Evolutionary conservation across 2,113 vertebrate genomes (phyloP).

Genomic region (Tichodroma muraria): DNA sequence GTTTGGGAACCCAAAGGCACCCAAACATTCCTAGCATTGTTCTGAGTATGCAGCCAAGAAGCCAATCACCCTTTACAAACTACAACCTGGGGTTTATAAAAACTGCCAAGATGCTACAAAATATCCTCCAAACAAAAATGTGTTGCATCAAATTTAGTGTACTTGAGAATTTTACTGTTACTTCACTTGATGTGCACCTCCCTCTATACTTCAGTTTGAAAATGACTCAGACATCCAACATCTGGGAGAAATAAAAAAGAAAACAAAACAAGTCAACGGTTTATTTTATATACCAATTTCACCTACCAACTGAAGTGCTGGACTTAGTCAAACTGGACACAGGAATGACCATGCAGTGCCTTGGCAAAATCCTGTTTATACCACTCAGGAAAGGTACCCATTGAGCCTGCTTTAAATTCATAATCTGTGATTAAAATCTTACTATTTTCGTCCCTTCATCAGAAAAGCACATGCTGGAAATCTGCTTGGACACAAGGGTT

Average conservation of each 20-base stretch:
- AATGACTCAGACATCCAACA: background rate
- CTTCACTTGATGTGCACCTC: background rate
- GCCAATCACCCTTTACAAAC: background rate
- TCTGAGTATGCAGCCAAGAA: background rate
- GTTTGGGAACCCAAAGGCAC: background rate
- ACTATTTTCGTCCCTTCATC: background rate
- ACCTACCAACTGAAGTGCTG: background rate
- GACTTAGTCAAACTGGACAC: background rate
- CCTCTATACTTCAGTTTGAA: background rate
- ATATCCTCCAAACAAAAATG: background rate
- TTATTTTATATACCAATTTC: background rate
- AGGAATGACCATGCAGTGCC: background rate
- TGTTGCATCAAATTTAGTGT: background rate
- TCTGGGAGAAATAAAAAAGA: accelerated
- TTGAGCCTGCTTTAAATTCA: background rate
- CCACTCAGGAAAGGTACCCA: background rate
- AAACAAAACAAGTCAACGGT: background rate
- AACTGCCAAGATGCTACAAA: background rate
- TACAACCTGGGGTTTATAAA: background rate
- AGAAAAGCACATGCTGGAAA: background rate
- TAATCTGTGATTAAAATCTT: background rate
- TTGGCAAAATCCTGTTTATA: background rate
- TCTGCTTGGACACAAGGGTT: background rate
- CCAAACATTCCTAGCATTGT: background rate
- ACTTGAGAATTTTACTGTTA: background rate